These are phyloP conservation scores for Suncus etruscus DNA, from an alignment of 2,113 vertebrate genomes.

Conservation along the genomic window DNA sequence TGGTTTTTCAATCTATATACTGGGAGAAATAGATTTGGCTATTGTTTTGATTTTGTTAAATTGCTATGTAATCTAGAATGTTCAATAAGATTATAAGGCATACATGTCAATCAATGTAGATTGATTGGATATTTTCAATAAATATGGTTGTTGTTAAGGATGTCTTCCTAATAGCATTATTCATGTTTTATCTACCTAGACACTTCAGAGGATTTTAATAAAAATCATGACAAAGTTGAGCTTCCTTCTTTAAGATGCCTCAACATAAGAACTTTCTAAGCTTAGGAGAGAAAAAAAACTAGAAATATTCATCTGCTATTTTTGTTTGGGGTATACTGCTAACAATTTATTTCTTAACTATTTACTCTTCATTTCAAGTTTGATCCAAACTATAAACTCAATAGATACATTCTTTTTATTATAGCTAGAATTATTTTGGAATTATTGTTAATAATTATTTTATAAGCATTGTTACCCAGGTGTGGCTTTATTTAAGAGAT, in stretches of 20 bases:
- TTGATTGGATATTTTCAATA: not conserved
- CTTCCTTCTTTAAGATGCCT: not conserved
- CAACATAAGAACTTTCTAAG: not conserved
- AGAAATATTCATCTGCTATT: not conserved
- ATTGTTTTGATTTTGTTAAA: slow-evolving; percentile 40
- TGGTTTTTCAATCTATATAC: not conserved
- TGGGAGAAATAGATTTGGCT: not conserved
- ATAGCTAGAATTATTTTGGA: not conserved
- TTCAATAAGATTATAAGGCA: not conserved
- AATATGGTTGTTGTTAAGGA: not conserved
- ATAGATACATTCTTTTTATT: not conserved
- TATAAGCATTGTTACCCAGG: not conserved
- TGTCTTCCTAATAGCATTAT: not conserved
- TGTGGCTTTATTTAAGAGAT: not conserved
- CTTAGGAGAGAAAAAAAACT: not conserved
- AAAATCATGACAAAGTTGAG: not conserved
- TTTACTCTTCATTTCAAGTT: not conserved
- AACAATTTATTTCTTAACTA: slow-evolving; percentile 16
- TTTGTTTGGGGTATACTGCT: not conserved
- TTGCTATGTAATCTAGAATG: not conserved
- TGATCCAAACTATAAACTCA: not conserved
- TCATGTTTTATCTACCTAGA: not conserved
- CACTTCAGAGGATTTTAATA: slow-evolving; percentile 8
- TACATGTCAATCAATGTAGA: not conserved
- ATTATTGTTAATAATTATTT: not conserved